These are phyloP conservation scores for Papilio machaon DNA, from an alignment of 1,140 invertebrate species.

Conservation along the genomic window DNA sequence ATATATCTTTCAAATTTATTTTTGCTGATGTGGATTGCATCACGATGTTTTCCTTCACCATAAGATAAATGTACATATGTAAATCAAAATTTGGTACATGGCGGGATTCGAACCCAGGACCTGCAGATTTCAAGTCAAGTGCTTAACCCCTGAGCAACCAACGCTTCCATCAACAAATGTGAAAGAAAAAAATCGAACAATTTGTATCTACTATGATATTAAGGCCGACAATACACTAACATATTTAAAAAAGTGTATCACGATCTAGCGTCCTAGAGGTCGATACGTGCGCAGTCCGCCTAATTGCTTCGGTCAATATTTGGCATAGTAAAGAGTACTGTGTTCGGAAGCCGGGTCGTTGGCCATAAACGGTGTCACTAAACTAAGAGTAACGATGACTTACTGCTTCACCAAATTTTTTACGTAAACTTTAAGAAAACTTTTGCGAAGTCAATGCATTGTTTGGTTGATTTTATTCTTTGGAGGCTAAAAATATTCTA, in stretches of 20 bases:
- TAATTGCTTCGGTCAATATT: slow-evolving; percentile 42
- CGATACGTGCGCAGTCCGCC: slow-evolving; percentile 10
- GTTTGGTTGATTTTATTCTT: not conserved
- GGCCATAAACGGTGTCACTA: slow-evolving; percentile 61
- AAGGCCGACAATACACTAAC: not conserved
- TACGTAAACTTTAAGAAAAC: not conserved
- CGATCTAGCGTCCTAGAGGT: not conserved
- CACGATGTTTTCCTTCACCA: no score
- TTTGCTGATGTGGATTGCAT: no score
- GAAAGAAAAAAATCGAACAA: not conserved
- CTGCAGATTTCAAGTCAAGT: no score
- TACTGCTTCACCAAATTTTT: slow-evolving; percentile 41
- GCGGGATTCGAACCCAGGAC: no score
- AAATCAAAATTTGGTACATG: no score
- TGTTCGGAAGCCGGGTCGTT: slow-evolving; percentile 56
- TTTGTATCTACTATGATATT: not conserved
- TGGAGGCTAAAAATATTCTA: not conserved
- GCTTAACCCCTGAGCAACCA: no score
- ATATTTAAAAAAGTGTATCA: not conserved
- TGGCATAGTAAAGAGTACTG: slow-evolving; percentile 41
- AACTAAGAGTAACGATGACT: slow-evolving; percentile 62
- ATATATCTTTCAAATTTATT: no score
- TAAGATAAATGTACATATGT: no score
- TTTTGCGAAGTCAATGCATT: not conserved
- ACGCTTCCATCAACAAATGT: no score